These are phyloP conservation scores for Athene cunicularia DNA, from an alignment of 2,113 vertebrate genomes.

Conservation along the genomic window DNA sequence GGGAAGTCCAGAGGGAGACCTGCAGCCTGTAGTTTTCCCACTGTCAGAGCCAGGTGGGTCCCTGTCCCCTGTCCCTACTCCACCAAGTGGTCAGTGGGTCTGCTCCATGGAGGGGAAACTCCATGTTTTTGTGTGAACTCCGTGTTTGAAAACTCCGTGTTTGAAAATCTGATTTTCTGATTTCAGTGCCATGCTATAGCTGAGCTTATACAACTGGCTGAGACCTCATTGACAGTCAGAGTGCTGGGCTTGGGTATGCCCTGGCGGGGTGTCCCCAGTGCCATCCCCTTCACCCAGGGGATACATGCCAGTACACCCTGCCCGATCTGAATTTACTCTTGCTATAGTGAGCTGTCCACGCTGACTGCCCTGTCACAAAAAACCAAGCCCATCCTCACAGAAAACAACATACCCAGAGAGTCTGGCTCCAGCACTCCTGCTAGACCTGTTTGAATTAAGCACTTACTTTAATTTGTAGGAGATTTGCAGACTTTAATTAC, in stretches of 20 bases:
- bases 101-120: not conserved
- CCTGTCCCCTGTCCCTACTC: too few relatives aligned
- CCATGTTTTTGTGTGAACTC: too few relatives aligned
- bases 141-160: too few relatives aligned
- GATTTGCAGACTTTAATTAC: not conserved
- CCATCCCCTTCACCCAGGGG: not conserved
- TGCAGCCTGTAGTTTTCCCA: not conserved
- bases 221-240: rapidly evolving
- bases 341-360: not conserved
- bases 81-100: not conserved
- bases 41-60: not conserved
- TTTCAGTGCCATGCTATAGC: not conserved
- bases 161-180: not conserved
- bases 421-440: not conserved
- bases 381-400: not conserved
- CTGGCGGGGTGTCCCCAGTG: not conserved
- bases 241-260: not conserved
- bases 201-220: not conserved
- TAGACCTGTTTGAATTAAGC: not conserved
- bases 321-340: not conserved
- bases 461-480: not conserved
- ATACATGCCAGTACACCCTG: not conserved
- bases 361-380: not conserved
- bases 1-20: not conserved
- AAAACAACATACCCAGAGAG: not conserved